A percentile compares a stretch with the other conserved stretches of the same genome.
Conservation (phyloP, 30 jellyfish, hydroid and myxozoan species). For the Aurelia aurita complex sp. Pacific region DNA sequence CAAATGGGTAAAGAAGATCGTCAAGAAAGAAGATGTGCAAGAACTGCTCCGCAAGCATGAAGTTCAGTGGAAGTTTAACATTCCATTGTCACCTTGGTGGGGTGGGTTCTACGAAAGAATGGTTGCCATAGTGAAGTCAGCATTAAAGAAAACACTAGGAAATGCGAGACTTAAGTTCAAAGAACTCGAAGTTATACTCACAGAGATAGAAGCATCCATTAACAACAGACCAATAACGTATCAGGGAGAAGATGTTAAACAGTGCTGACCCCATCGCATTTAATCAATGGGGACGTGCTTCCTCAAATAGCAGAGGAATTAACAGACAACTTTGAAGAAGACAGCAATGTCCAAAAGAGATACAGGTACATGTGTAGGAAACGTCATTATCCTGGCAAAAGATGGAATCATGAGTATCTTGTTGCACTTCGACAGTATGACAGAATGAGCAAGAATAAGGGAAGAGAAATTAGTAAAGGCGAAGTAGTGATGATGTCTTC, state of each 20-base stretch:
- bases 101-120: slow-evolving; percentile 16
- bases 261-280: no score
- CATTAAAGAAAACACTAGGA: no score
- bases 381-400: background rate
- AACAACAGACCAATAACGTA: slow-evolving; percentile 9
- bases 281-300: no score
- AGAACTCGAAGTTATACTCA: slow-evolving; percentile 15
- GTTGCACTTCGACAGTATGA: background rate
- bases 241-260: background rate
- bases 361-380: slow-evolving; percentile 4
- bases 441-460: background rate
- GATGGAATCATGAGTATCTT: no score
- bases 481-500: slow-evolving; percentile 3
- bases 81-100: slow-evolving; percentile 19
- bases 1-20: background rate
- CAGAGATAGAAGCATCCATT: background rate
- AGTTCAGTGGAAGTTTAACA: slow-evolving; percentile 17
- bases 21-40: background rate
- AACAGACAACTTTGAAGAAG: background rate
- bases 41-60: background rate
- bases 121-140: background rate
- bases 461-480: background rate
- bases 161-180: background rate
- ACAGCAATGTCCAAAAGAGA: no score
- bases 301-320: no score